These are phyloP conservation scores for Dysdera silvatica DNA, from an alignment of 1,140 invertebrate species.

Conservation along the genomic window DNA sequence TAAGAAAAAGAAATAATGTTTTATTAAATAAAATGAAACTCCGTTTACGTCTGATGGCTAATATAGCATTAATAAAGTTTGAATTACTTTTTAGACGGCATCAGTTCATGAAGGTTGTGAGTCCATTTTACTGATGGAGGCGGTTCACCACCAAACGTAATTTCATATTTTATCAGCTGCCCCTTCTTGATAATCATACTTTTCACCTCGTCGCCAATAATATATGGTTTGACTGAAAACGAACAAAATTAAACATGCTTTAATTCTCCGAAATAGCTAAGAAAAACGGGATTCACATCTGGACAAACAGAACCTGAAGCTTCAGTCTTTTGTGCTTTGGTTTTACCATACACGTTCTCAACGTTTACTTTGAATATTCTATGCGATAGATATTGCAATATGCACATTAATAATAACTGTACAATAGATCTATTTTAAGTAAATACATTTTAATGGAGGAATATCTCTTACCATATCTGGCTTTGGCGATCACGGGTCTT, in stretches of 20 bases:
- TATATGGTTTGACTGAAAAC: constrained; percentile 77
- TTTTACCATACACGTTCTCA: no score
- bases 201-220: constrained; percentile 75
- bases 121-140: constrained; percentile 83
- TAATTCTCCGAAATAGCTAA: neutral
- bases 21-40: no score
- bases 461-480: constrained; percentile 59
- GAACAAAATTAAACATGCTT: neutral
- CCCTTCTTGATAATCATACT: constrained; percentile 87
- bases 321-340: no score
- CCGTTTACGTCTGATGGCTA: no score
- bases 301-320: no score
- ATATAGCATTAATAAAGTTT: constrained; percentile 36
- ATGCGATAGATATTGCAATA: neutral
- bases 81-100: constrained; percentile 21
- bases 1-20: no score
- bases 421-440: neutral
- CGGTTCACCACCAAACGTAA: constrained; percentile 89
- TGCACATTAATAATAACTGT: neutral
- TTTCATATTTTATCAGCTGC: constrained; percentile 82
- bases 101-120: constrained; percentile 47
- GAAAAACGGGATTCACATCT: neutral
- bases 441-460: neutral
- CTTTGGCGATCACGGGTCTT: constrained; percentile 93
- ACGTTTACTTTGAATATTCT: no score